Evolutionary conservation across 2,797 vertebrate species (phyloP), one percentile per base, ranked within the genome.

Genomic region (Hemitrygon akajei): DNA sequence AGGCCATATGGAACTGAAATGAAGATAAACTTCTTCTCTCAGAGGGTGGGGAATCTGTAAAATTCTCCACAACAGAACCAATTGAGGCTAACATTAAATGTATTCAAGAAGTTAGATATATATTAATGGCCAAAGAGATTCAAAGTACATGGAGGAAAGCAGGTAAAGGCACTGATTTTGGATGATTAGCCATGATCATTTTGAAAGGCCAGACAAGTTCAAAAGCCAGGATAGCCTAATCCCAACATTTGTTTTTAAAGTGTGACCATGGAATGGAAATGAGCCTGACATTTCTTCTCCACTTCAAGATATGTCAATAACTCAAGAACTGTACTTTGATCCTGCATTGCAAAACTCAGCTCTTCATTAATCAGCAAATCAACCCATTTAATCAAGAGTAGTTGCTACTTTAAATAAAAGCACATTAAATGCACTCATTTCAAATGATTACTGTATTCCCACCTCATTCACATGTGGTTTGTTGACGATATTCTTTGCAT

Each of bases 401-500:
- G 86, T 69, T 69, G 34, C 34, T 37, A 37, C 18, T 37, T 89
- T 37, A 89, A 37, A 69, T 10, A 25, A 34, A n/a, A 89, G 7
- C 58, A 66, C 4, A 25, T 84, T 27, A 7, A 86, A 56, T 14
- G 56, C 40, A 91, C 34, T 34, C 10, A 20, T 27, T 58, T 2
- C 6, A 27, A 40, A 79, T 16, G 60, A 27, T 20, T 27, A 20
- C 40, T 69, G 16, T 34, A 75, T n/a, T 76, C 97, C 96, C 94
- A 99, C 99, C 98, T 99, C 99, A 95, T 99, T 99, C 95, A 99
- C 97, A 89, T 96, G 97, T 25, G 99, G 99, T 95, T 98, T 98
- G 96, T 99, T 99, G 96, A 99, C 97, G 94, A 99, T 99, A 95
- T 98, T 99, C 95, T 98, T 98, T 94, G 99, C 99, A 94, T 97